phyloP scores from a whole-genome alignment of 2,888 invertebrate genomes.

The Ophonus ardosiacus region DNA sequence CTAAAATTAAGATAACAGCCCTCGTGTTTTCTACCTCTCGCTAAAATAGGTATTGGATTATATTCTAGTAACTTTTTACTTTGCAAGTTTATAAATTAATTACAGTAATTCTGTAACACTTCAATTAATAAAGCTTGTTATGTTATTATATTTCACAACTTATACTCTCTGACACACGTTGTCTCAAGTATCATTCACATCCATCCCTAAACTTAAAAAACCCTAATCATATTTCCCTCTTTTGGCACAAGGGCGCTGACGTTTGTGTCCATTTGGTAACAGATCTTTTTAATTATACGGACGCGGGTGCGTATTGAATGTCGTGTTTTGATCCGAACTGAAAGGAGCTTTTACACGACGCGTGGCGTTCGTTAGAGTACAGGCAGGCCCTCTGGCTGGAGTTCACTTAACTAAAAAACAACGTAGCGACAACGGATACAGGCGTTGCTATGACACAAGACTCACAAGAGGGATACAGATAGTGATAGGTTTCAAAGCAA shows the following conservation, averaged over 20 bases:
- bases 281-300: constrained; percentile 62
- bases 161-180: constrained; percentile 5
- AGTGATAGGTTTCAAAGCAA: background rate
- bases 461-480: background rate
- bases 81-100: background rate
- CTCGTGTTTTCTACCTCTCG: no score
- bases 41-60: no score
- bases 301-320: constrained; percentile 49
- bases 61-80: no score
- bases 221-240: constrained; percentile 20
- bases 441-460: background rate
- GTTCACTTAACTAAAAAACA: constrained; percentile 23
- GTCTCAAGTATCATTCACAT: constrained; percentile 30
- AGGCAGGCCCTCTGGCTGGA: constrained; percentile 62
- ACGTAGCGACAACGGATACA: constrained; percentile 8
- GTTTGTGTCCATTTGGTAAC: constrained; percentile 56
- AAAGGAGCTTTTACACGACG: constrained; percentile 67
- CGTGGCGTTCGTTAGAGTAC: constrained; percentile 69
- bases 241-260: background rate
- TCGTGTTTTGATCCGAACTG: constrained; percentile 55
- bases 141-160: constrained; percentile 20
- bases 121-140: constrained; percentile 4
- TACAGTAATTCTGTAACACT: background rate
- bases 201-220: constrained; percentile 16
- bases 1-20: no score